These are phyloP conservation scores for Furcula furcula DNA, from an alignment of 2,888 invertebrate genomes.

Conservation along the genomic window DNA sequence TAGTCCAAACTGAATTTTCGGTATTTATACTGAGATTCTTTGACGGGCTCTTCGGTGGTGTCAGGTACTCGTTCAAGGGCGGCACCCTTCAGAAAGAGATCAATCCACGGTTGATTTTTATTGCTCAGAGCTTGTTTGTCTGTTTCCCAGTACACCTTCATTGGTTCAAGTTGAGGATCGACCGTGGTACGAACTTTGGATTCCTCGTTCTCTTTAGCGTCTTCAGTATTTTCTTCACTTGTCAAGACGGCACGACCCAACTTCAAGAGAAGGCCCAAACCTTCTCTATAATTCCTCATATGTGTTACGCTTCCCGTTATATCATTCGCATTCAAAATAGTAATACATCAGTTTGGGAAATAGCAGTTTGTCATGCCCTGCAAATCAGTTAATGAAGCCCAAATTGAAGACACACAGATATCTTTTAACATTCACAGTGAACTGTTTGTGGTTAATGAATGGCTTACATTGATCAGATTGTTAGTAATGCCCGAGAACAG, in stretches of 20 bases:
- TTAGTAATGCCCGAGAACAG: slow-evolving; percentile 52
- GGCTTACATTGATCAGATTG: slow-evolving; percentile 35
- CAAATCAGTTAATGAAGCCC: slow-evolving; percentile 79
- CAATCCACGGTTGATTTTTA: slow-evolving; percentile 61
- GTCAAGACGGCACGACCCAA: slow-evolving; percentile 47
- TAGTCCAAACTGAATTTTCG: slow-evolving; percentile 54
- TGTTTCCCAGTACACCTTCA: slow-evolving; percentile 74
- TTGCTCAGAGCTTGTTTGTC: slow-evolving; percentile 56
- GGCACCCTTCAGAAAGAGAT: slow-evolving; percentile 59
- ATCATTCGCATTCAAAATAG: slow-evolving; percentile 64
- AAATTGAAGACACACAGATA: slow-evolving; percentile 81
- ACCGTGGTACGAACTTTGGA: slow-evolving; percentile 27
- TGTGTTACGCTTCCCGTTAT: slow-evolving; percentile 57
- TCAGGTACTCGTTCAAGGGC: slow-evolving; percentile 68
- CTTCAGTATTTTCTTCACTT: slow-evolving; percentile 49
- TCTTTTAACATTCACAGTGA: slow-evolving; percentile 58
- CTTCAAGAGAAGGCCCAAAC: slow-evolving; percentile 72
- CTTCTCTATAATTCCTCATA: slow-evolving; percentile 74
- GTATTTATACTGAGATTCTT: slow-evolving; percentile 73
- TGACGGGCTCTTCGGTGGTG: slow-evolving; percentile 57
- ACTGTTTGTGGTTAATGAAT: slow-evolving; percentile 59
- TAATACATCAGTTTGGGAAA: slow-evolving; percentile 63
- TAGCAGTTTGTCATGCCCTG: slow-evolving; percentile 76
- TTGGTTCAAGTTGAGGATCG: slow-evolving; percentile 54
- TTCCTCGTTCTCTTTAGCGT: slow-evolving; percentile 35